phyloP scores from a whole-genome alignment of 2,888 invertebrate genomes.

The Agriopis aurantiaria region DNA sequence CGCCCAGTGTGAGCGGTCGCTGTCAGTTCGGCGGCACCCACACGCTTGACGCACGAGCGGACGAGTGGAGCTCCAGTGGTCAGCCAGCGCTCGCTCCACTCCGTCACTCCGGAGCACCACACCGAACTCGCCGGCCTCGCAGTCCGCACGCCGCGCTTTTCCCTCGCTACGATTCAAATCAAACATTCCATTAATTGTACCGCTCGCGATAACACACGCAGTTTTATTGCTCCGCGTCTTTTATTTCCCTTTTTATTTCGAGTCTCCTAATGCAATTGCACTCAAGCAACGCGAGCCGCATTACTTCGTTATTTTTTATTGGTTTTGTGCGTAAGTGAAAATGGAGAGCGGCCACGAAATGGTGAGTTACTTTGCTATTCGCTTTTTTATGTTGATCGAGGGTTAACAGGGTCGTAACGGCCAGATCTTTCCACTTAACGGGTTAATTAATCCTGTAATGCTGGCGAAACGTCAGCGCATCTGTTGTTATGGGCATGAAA shows the following conservation, averaged over 20 bases:
- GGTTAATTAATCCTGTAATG: conserved; percentile 40
- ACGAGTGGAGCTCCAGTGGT: conserved; percentile 15
- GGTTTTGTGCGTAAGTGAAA: conserved; percentile 77
- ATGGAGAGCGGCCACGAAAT: conserved; percentile 63
- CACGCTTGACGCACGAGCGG: conserved; percentile 43
- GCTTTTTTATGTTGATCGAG: conserved; percentile 40
- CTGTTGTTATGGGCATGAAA: conserved; percentile 21
- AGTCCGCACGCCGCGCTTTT: conserved; percentile 57
- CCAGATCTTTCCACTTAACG: conserved; percentile 43
- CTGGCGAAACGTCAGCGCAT: conserved; percentile 34
- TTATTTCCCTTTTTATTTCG: conserved; percentile 81
- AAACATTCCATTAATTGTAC: conserved; percentile 80
- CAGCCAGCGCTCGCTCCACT: conserved; percentile 7
- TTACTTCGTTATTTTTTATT: conserved; percentile 76
- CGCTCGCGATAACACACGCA: conserved; percentile 74
- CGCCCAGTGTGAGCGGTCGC: conserved; percentile 5
- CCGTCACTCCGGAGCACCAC: conserved; percentile 34
- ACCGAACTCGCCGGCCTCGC: conserved; percentile 63
- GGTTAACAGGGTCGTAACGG: conserved; percentile 40
- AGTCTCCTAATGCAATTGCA: conserved; percentile 82
- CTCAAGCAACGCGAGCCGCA: conserved; percentile 76
- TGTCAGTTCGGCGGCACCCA: conserved; percentile 1
- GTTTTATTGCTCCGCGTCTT: conserved; percentile 78
- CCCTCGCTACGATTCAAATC: conserved; percentile 64
- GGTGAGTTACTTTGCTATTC: conserved; percentile 67